Evolutionary conservation across 2,113 vertebrate species (phyloP).

Genomic region (Daubentonia madagascariensis): DNA sequence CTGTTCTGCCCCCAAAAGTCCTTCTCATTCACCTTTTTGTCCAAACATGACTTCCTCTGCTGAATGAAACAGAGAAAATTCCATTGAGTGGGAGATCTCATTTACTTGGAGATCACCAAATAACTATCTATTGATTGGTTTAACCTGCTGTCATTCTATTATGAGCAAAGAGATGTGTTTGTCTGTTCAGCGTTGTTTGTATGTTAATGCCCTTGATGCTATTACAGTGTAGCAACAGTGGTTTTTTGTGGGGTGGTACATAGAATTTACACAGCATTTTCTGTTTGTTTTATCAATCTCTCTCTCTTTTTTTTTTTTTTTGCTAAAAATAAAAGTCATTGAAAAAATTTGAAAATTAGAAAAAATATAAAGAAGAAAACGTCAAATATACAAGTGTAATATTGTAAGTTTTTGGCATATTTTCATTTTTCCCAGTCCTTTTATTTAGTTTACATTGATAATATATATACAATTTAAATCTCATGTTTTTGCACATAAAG

Average conservation of each 20-base stretch:
- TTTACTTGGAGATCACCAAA: neutral
- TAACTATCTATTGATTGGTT: neutral
- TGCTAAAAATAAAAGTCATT: neutral
- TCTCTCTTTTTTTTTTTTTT: neutral
- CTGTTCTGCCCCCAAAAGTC: neutral
- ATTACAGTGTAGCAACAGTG: rapidly evolving
- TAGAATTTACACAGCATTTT: no score
- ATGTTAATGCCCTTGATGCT: no score
- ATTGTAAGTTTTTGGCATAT: neutral
- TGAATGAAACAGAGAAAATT: neutral
- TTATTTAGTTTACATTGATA: neutral
- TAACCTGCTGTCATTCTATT: neutral
- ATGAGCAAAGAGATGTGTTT: neutral
- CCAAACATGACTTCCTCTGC: neutral
- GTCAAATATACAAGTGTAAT: neutral
- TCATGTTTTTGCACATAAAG: neutral
- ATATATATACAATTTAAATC: neutral
- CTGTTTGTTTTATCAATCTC: neutral
- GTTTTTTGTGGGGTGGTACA: neutral
- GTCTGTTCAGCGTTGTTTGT: neutral
- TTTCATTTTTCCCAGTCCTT: neutral
- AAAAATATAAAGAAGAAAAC: neutral
- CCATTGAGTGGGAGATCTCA: neutral
- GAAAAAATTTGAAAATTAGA: neutral
- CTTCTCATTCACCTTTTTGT: neutral